Conservation (phyloP, 1,140 invertebrate genomes). For the Tetramorium parvispinum region DNA sequence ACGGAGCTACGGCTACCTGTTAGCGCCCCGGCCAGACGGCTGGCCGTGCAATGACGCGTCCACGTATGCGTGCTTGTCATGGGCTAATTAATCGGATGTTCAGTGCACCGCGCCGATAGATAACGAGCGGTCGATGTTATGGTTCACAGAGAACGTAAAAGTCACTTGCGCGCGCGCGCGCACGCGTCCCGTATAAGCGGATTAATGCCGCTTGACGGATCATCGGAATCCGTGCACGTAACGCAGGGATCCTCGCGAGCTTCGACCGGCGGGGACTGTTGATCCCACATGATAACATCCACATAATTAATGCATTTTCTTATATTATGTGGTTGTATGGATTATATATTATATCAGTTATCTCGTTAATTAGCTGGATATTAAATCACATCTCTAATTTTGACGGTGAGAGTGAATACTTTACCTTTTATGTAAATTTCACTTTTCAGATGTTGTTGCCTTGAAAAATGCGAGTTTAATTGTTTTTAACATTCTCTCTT, state of each 20-base stretch:
- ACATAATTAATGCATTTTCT: conserved; percentile 50
- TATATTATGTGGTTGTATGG: background rate
- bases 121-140: conserved; percentile 59
- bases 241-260: background rate
- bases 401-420: background rate
- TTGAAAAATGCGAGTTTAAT: background rate
- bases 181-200: conserved; percentile 38
- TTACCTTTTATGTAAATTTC: background rate
- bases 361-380: background rate
- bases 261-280: background rate
- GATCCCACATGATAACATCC: conserved; percentile 41
- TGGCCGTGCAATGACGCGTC: conserved; percentile 19
- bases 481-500: background rate
- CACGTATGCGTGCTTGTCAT: conserved; percentile 39
- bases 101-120: conserved; percentile 25
- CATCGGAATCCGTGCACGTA: conserved; percentile 52
- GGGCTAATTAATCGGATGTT: conserved; percentile 58
- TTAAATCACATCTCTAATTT: background rate
- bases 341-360: background rate
- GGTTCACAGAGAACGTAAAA: conserved; percentile 57
- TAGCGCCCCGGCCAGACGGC: conserved; percentile 13
- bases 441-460: background rate
- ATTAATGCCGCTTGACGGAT: conserved; percentile 52
- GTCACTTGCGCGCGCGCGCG: conserved; percentile 41
- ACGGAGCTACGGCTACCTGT: conserved; percentile 30